Conservation (phyloP, 1,140 invertebrate genomes). For the Polypedilum vanderplanki region DNA sequence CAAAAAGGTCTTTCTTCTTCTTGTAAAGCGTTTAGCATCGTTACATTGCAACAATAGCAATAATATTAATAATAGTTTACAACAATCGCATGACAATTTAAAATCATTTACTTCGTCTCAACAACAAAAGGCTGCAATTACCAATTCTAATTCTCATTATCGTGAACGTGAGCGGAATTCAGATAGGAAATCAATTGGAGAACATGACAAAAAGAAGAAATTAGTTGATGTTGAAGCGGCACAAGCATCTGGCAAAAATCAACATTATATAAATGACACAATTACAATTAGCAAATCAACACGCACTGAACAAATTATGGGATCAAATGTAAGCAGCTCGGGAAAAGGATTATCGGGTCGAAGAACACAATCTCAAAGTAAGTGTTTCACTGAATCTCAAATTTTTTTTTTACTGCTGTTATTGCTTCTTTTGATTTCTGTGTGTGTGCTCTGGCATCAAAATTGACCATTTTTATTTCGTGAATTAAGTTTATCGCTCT, state of each 20-base stretch:
- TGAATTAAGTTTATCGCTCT: no score
- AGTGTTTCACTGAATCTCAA: no score
- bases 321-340: slow-evolving; percentile 64
- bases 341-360: slow-evolving; percentile 59
- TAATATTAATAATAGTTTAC: no score
- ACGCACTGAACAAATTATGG: slow-evolving; percentile 46
- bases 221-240: background rate
- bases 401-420: no score
- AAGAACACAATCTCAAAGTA: slow-evolving; percentile 61
- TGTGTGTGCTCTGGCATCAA: no score
- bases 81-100: background rate
- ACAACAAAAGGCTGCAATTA: background rate
- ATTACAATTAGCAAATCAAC: slow-evolving; percentile 7
- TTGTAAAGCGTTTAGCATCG: slow-evolving; percentile 21
- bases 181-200: background rate
- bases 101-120: background rate
- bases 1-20: background rate
- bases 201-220: background rate
- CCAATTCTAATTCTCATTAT: background rate
- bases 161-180: background rate
- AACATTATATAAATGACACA: slow-evolving; percentile 6
- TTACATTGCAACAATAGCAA: background rate
- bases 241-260: background rate
- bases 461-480: no score
- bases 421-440: no score